Evolutionary conservation across 1,140 invertebrate genomes (phyloP), one percentile per base, ranked within the genome.

Genomic region (Asbolus verrucosus): DNA sequence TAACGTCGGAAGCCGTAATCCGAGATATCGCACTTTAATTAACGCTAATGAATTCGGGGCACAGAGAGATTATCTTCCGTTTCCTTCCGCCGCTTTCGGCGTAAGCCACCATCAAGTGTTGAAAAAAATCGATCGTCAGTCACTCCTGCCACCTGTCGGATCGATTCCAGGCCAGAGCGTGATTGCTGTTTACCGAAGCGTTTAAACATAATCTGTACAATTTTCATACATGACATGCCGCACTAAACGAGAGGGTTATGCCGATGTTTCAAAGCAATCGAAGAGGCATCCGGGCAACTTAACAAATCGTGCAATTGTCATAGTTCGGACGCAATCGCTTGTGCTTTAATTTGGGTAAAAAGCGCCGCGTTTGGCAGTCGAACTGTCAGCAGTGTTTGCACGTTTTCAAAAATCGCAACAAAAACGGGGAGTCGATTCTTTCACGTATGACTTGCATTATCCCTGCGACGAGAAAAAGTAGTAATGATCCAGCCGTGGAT

Each of bases 171-270:
- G 21, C 61, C 41, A 41, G 33, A 38, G 19, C 61, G 61, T 39
- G 59, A 62, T 31, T 21, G 33, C 39, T 63, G 27, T 63, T 63
- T 63, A 63, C 39, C 21, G 61, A 21, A 63, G 33, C 61, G 33
- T 63, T 63, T 38, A 38, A 63, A 39, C 30, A 16, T 38, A 63
- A 41, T 63, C 39, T 41, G 61, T 38, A 63, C 30, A 43, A 69
- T 69, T 62, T 69, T 69, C 67, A 69, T 69, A 61, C 67, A 69
- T 61, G 50, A 60, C 33, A 69, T 69, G 27, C 67, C 59, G 18
- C 31, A 21, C 21, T 41, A 69, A 69, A 69, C 59, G 33, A 61
- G 67, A 69, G 14, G 54, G 38, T 60, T 69, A 60, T 69, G 67
- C 61, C 41, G 54, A 69, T 69, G 62, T 69, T 68, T 62, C 59